phyloP scores from a whole-genome alignment of 2,797 vertebrate species.

The Scarus forsteni region DNA sequence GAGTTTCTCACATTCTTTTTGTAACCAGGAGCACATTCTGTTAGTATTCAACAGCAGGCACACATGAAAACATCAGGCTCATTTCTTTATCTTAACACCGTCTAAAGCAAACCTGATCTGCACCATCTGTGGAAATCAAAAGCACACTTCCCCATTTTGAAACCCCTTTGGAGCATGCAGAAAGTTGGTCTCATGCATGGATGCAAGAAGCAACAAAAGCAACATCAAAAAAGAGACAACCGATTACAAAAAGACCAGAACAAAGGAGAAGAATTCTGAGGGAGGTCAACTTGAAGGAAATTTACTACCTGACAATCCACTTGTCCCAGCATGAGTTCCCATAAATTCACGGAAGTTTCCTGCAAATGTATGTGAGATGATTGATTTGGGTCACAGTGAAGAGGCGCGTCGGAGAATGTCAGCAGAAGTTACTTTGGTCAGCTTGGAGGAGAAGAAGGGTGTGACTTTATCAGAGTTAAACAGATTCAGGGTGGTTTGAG shows the following conservation, averaged over 20 bases:
- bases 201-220: conserved; percentile 37
- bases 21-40: conserved; percentile 35
- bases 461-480: conserved; percentile 2
- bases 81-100: conserved; percentile 7
- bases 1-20: conserved; percentile 27
- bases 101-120: conserved; percentile 30
- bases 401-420: conserved; percentile 52
- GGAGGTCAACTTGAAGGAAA: conserved; percentile 74
- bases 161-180: conserved; percentile 68
- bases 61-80: conserved; percentile 11
- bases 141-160: conserved; percentile 5
- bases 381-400: conserved; percentile 77
- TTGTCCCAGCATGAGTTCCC: conserved; percentile 87
- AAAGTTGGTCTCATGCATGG: conserved; percentile 61
- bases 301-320: conserved; percentile 87
- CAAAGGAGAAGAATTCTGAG: conserved; percentile 44
- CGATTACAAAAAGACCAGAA: conserved; percentile 47
- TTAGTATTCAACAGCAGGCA: conserved; percentile 50
- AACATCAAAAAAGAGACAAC: conserved; percentile 46
- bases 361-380: conserved; percentile 85
- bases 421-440: conserved; percentile 37
- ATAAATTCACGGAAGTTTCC: conserved; percentile 88
- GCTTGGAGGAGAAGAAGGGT: conserved; percentile 15
- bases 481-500: conserved; percentile 3
- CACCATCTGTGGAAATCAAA: conserved; percentile 10